phyloP scores from a whole-genome alignment of 2,113 vertebrate species.

The Mobula hypostoma region DNA sequence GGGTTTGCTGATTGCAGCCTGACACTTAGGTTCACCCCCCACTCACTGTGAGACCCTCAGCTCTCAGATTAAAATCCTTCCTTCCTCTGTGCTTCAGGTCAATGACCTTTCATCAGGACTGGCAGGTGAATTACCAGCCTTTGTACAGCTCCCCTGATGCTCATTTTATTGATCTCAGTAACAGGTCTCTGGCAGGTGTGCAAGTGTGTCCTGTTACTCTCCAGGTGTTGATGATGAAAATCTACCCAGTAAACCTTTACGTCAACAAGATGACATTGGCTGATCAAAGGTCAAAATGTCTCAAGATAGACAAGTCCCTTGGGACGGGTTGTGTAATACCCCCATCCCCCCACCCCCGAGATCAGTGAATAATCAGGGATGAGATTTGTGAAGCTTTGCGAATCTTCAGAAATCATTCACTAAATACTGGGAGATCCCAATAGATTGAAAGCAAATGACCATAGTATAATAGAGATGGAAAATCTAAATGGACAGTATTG shows the following conservation, averaged over 20 bases:
- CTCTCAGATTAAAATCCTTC: too few species aligned
- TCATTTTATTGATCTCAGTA: background rate
- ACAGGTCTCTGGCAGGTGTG: background rate
- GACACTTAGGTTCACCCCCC: too few species aligned
- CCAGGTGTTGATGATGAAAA: background rate
- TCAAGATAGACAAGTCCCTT: background rate
- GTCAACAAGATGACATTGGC: background rate
- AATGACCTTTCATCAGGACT: too few species aligned
- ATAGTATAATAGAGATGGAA: background rate
- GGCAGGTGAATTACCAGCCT: background rate
- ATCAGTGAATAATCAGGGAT: background rate
- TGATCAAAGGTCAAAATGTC: background rate
- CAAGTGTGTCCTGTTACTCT: background rate
- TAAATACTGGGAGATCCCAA: background rate
- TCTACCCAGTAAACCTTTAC: background rate
- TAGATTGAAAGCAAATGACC: background rate
- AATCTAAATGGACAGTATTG: background rate
- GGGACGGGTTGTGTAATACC: background rate
- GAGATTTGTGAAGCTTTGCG: background rate
- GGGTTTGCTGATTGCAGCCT: too few species aligned
- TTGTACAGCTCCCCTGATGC: background rate
- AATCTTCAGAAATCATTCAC: background rate
- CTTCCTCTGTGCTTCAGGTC: too few species aligned
- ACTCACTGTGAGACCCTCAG: too few species aligned
- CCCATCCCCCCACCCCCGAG: too few species aligned